phyloP scores from a whole-genome alignment of 2,113 vertebrate genomes.

The Crypturellus undulatus region DNA sequence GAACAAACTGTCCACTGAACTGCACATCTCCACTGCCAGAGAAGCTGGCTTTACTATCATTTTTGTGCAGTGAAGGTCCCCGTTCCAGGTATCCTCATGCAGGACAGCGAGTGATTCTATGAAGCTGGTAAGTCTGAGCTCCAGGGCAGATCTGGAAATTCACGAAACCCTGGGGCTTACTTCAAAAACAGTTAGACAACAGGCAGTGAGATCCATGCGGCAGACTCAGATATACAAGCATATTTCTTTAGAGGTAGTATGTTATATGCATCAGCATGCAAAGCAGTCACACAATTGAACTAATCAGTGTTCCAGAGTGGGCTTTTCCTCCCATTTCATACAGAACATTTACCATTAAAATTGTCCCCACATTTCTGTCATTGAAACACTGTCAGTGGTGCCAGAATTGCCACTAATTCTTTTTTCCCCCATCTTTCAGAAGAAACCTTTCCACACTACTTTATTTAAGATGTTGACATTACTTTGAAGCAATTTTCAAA shows the following conservation, averaged over 20 bases:
- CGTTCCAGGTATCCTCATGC: background rate
- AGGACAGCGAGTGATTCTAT: too few species aligned
- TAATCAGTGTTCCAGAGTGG: background rate
- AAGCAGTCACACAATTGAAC: background rate
- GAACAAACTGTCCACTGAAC: too few species aligned
- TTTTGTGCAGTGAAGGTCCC: background rate
- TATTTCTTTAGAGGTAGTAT: background rate
- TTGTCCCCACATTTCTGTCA: background rate
- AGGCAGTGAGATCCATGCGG: background rate
- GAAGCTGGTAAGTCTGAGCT: background rate
- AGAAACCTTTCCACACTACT: background rate
- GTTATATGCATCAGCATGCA: background rate
- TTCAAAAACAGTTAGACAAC: background rate
- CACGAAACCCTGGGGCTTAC: background rate
- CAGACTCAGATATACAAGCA: background rate
- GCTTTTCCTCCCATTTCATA: background rate
- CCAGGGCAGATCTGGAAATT: background rate
- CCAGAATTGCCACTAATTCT: constrained; percentile 10
- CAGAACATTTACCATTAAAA: background rate
- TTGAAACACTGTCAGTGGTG: background rate
- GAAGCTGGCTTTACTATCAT: background rate
- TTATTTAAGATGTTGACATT: constrained; percentile 24
- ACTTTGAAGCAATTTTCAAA: constrained; percentile 57
- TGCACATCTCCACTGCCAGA: background rate
- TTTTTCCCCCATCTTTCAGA: constrained; percentile 7